These are phyloP conservation scores for Solea senegalensis DNA, from an alignment of 2,113 vertebrate genomes.

Conservation along the genomic window DNA sequence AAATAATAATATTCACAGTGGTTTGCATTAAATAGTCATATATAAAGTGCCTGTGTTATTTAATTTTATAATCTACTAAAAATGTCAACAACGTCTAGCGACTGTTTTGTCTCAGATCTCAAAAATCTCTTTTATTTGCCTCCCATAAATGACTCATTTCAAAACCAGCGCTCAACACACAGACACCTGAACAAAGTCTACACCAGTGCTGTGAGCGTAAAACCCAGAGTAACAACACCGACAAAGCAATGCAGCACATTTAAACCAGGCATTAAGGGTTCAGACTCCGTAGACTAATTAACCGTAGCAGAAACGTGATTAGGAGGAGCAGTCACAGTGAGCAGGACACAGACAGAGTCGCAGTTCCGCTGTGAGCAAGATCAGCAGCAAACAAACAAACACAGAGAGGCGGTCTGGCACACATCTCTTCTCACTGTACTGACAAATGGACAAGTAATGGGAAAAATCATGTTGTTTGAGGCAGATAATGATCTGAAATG, in stretches of 20 bases:
- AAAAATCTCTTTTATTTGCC: background rate
- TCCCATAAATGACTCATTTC: background rate
- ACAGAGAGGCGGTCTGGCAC: conserved; percentile 12
- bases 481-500: conserved; percentile 58
- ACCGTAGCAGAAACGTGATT: conserved; percentile 69
- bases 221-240: conserved; percentile 40
- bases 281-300: conserved; percentile 61
- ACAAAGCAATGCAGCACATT: conserved; percentile 54
- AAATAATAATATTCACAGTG: background rate
- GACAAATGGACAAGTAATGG: conserved; percentile 54
- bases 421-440: background rate
- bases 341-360: conserved; percentile 33
- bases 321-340: conserved; percentile 48
- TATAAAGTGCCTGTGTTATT: no score
- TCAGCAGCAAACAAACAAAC: conserved; percentile 22
- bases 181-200: background rate
- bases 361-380: conserved; percentile 3
- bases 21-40: background rate
- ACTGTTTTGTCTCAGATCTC: background rate
- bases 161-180: background rate
- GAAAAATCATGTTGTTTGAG: conserved; percentile 56
- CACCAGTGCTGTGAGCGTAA: conserved; percentile 16
- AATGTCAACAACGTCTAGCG: no score
- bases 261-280: conserved; percentile 64
- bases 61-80: background rate